Evolutionary conservation across 1,140 invertebrate genomes (phyloP).

Genomic region (Dufourea novaeangliae): DNA sequence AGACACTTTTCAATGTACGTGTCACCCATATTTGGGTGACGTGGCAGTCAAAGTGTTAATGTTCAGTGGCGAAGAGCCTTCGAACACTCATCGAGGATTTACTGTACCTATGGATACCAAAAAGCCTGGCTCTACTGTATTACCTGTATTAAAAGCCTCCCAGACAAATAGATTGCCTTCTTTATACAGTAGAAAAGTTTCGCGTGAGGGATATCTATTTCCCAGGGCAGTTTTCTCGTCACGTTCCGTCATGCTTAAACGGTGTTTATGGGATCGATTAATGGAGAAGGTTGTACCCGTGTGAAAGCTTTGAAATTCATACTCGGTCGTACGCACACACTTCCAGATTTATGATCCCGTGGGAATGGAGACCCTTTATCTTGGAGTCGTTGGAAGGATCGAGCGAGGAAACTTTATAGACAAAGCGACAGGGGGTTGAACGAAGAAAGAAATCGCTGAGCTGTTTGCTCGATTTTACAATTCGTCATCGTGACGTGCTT

Average conservation of each 20-base stretch:
- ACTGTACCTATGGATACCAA: no score
- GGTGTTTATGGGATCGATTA: slow-evolving; percentile 13
- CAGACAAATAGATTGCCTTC: neutral
- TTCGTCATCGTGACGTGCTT: neutral
- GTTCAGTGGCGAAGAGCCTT: no score
- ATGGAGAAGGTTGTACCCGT: neutral
- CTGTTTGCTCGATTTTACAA: slow-evolving; percentile 25
- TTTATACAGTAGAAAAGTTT: neutral
- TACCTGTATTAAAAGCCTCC: neutral
- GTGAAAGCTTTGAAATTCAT: slow-evolving; percentile 35
- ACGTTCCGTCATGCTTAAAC: slow-evolving; percentile 20
- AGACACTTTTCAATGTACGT: no score
- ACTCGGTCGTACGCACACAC: slow-evolving; percentile 31
- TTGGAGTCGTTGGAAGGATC: slow-evolving; percentile 21
- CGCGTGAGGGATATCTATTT: neutral
- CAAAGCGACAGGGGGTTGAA: neutral
- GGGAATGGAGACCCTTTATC: slow-evolving; percentile 38
- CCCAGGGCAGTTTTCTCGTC: slow-evolving; percentile 2
- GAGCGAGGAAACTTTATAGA: slow-evolving; percentile 31
- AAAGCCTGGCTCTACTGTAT: no score
- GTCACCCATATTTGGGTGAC: no score
- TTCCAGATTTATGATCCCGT: slow-evolving; percentile 36
- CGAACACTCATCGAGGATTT: no score
- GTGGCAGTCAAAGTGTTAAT: no score
- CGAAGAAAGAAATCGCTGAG: slow-evolving; percentile 55